Percentiles rank a stretch among this genome's conserved stretches.
Conservation (phyloP, 2,797 vertebrate species). For the Falco novaeseelandiae region DNA sequence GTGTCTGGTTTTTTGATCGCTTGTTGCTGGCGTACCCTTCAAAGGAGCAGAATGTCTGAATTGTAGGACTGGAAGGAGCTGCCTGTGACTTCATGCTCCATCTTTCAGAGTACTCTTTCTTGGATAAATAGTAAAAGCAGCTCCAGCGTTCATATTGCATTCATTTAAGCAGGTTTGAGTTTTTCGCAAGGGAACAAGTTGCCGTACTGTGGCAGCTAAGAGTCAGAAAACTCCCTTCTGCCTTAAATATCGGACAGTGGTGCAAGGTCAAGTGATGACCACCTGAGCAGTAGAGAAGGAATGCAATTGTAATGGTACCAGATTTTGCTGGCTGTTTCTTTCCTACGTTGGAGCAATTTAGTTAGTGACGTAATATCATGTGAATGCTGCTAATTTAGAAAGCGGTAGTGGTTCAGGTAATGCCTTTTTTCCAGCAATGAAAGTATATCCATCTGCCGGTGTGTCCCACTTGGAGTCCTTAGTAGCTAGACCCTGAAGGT, state of each 20-base stretch:
- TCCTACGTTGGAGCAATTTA: background rate
- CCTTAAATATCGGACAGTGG: background rate
- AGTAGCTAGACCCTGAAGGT: background rate
- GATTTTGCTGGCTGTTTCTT: background rate
- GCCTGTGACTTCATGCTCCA: background rate
- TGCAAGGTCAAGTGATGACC: background rate
- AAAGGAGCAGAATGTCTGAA: background rate
- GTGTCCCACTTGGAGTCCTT: background rate
- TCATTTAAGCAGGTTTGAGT: background rate
- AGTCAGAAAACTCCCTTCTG: background rate
- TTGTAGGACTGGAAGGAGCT: background rate
- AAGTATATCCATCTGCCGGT: background rate
- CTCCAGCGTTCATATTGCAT: background rate
- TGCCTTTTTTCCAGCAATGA: background rate
- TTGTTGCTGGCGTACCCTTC: background rate
- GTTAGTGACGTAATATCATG: background rate
- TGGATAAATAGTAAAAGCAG: background rate
- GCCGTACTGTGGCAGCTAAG: background rate
- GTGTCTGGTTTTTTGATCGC: background rate
- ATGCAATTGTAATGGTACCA: background rate
- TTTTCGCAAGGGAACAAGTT: background rate
- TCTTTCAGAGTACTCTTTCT: background rate
- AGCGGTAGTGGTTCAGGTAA: background rate
- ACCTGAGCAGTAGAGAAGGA: background rate
- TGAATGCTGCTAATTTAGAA: background rate